A percentile compares a stretch with the other conserved stretches of the same genome.
phyloP scores from a whole-genome alignment of 2,113 vertebrate genomes.

The Hippoglossus stenolepis region DNA sequence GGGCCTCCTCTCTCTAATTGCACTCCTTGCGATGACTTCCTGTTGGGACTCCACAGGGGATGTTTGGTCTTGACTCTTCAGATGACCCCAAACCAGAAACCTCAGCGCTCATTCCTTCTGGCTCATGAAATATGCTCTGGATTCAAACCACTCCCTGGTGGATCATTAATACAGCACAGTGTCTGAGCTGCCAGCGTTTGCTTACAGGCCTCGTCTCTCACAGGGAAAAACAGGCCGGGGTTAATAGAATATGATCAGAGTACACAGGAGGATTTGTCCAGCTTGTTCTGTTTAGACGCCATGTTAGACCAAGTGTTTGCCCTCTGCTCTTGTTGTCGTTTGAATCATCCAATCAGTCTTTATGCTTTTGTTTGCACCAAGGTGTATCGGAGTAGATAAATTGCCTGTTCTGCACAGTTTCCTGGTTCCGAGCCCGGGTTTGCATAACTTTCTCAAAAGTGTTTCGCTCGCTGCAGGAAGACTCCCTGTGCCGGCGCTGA shows the following conservation, averaged over 20 bases:
- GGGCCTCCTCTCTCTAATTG: slow-evolving; percentile 51
- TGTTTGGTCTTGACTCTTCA: slow-evolving; percentile 81
- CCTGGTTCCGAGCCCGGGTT: neutral
- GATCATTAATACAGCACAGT: slow-evolving; percentile 62
- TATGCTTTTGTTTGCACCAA: slow-evolving; percentile 7
- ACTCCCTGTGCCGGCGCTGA: slow-evolving; percentile 46
- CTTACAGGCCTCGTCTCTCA: slow-evolving; percentile 53
- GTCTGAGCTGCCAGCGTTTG: slow-evolving; percentile 62
- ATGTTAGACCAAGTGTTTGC: slow-evolving; percentile 13
- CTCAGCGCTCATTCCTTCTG: slow-evolving; percentile 76
- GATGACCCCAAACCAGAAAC: slow-evolving; percentile 82
- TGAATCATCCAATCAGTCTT: slow-evolving; percentile 15
- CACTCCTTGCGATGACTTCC: slow-evolving; percentile 75
- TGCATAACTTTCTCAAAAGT: slow-evolving; percentile 15
- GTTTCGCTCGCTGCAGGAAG: slow-evolving; percentile 29
- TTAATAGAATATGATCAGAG: slow-evolving; percentile 55
- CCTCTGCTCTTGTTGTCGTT: slow-evolving; percentile 14
- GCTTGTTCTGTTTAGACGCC: slow-evolving; percentile 34
- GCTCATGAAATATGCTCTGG: slow-evolving; percentile 79
- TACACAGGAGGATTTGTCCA: slow-evolving; percentile 38
- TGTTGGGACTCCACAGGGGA: slow-evolving; percentile 73
- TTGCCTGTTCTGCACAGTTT: neutral
- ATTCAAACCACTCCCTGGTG: slow-evolving; percentile 75
- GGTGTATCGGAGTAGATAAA: slow-evolving; percentile 9
- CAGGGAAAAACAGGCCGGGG: slow-evolving; percentile 28